phyloP scores from a whole-genome alignment of 53 echinoderm and acorn worm genomes.

The Astropecten irregularis region DNA sequence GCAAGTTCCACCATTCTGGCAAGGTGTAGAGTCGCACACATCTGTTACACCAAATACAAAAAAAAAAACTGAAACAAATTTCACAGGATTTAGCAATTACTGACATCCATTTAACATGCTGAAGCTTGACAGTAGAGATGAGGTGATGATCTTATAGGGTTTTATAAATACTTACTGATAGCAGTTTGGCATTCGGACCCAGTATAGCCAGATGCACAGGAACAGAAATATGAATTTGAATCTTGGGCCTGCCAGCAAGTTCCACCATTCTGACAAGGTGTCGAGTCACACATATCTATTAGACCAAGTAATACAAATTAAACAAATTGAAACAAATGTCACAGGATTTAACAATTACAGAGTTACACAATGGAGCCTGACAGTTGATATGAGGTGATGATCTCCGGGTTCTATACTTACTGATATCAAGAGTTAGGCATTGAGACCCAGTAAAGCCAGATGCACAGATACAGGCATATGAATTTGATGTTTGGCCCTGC shows the following conservation, averaged over 20 bases:
- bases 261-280: slow-evolving; percentile 12
- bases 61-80: no score
- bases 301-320: no score
- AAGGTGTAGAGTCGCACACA: not conserved
- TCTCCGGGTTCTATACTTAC: not conserved
- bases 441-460: not conserved
- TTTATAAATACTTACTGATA: no score
- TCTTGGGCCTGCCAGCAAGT: not conserved
- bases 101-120: no score
- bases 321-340: no score
- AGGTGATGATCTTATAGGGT: not conserved
- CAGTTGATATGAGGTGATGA: not conserved
- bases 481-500: not conserved
- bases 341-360: no score
- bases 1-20: slow-evolving; percentile 16
- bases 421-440: not conserved
- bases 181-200: not conserved
- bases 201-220: not conserved
- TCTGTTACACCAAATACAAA: no score
- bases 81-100: no score
- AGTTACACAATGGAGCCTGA: no score
- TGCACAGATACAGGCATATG: not conserved
- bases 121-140: not conserved
- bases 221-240: not conserved
- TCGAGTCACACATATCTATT: no score